phyloP scores from a whole-genome alignment of 2,797 vertebrate species.

The Syndactyla subalaris region DNA sequence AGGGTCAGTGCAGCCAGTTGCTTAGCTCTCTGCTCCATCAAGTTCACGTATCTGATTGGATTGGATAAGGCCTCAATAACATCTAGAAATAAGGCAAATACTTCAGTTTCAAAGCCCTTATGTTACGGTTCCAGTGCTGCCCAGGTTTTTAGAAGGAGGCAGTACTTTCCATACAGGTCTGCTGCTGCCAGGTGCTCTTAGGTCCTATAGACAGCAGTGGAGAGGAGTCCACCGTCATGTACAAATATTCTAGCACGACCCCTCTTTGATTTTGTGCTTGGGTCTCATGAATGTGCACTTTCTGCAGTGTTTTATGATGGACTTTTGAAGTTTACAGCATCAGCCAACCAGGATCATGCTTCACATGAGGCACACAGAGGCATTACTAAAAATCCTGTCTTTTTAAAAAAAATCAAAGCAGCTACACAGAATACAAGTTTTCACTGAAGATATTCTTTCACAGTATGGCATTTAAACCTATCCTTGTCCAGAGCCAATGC shows the following conservation, averaged over 20 bases:
- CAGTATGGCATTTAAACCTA: background rate
- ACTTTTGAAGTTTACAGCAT: background rate
- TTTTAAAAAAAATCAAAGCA: background rate
- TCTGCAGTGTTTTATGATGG: background rate
- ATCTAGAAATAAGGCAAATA: constrained; percentile 77
- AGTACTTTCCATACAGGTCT: background rate
- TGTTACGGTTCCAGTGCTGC: background rate
- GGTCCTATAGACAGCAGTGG: background rate
- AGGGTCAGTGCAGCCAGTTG: constrained; percentile 93
- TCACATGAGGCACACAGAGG: background rate
- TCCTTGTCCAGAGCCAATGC: background rate
- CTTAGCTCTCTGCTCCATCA: constrained; percentile 98
- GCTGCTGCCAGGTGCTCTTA: background rate
- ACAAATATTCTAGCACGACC: background rate
- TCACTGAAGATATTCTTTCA: background rate
- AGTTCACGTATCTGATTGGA: constrained; percentile 94
- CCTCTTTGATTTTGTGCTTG: background rate
- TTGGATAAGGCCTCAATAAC: constrained; percentile 98
- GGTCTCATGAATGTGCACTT: background rate
- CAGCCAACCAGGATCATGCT: background rate
- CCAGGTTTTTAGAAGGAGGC: background rate
- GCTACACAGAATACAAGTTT: background rate
- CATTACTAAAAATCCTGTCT: background rate
- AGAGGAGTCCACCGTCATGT: background rate
- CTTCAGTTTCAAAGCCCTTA: background rate